Evolutionary conservation across 2,797 vertebrate genomes (phyloP), one percentile per base, ranked within the genome.

Genomic region (Gadopsis marmoratus): DNA sequence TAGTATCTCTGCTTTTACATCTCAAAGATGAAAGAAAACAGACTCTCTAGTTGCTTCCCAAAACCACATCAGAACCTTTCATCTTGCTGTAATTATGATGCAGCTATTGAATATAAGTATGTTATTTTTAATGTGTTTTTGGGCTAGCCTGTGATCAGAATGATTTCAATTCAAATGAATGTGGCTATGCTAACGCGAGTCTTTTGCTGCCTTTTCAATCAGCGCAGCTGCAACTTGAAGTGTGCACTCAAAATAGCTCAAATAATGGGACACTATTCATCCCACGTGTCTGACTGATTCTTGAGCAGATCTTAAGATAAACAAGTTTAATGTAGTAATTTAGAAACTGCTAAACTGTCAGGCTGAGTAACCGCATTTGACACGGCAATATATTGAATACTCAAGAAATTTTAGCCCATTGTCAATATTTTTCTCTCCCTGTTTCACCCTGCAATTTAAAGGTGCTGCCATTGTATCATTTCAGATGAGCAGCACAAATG

Each of bases 121-220:
- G 79, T 67, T 87, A 86, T 85, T 88, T 88, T 85, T 85, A 83
- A 74, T 16, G 0, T 79, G 64, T 81, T 86, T 89, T 55, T 13
- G 55, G 61, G 69, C 78, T 60, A 48, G 78, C 55, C 77, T 85
- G 85, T 79, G 84, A 88, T 89, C 78, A 74, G 54, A 66, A 69
- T 79, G 33, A 86, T 87, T 90, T 75, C n/a, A 68, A 86, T 92
- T 89, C 74, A 81, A 83, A 86, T 74, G 66, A 77, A 79, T 63
- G 43, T 59, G 50, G 55, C 64, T 35, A 29, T 35, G 73, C 71
- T 37, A 53, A 68, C 62, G 23, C 35, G 3, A 72, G 61, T 71
- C 69, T 58, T 79, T 82, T 5, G 0, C 54, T 29, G 68, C 60
- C 83, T 76, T 85, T 88, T 86, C 73, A 88, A 26, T 72, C 68